Percentiles rank a stretch among this genome's conserved stretches.
phyloP scores from a whole-genome alignment of 2,888 invertebrate genomes.

The Amiota minor region DNA sequence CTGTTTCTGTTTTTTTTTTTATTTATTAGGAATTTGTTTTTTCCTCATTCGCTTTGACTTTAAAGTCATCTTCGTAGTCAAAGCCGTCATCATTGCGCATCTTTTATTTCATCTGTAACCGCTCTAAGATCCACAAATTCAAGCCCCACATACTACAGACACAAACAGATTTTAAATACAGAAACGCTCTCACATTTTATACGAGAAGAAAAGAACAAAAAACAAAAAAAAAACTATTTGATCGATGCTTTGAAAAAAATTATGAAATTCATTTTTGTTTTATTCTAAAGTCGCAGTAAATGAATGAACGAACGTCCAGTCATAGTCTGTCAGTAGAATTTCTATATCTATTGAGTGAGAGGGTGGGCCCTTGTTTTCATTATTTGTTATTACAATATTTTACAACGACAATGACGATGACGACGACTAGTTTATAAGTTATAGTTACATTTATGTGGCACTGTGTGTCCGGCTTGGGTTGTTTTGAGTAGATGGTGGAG shows the following conservation, averaged over 20 bases:
- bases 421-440: background rate
- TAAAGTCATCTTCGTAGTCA: conserved; percentile 5
- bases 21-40: background rate
- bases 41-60: conserved; percentile 1
- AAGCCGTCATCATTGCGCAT: background rate
- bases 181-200: background rate
- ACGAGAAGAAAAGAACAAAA: background rate
- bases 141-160: too few species aligned
- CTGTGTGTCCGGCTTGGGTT: background rate
- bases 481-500: background rate
- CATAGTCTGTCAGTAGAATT: background rate
- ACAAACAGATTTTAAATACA: too few species aligned
- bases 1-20: background rate
- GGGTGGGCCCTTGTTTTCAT: too few species aligned
- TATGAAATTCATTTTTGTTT: conserved; percentile 11
- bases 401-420: background rate
- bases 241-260: conserved; percentile 18
- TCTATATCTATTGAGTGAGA: too few species aligned
- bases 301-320: conserved; percentile 14
- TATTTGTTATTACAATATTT: background rate
- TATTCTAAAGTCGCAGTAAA: conserved; percentile 19
- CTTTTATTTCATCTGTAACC: too few species aligned
- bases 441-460: background rate
- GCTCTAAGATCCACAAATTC: too few species aligned
- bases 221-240: background rate